Evolutionary conservation across 2,888 invertebrate genomes (phyloP), one percentile per base, ranked within the genome.

Genomic region (Sphaerophoria taeniata): DNA sequence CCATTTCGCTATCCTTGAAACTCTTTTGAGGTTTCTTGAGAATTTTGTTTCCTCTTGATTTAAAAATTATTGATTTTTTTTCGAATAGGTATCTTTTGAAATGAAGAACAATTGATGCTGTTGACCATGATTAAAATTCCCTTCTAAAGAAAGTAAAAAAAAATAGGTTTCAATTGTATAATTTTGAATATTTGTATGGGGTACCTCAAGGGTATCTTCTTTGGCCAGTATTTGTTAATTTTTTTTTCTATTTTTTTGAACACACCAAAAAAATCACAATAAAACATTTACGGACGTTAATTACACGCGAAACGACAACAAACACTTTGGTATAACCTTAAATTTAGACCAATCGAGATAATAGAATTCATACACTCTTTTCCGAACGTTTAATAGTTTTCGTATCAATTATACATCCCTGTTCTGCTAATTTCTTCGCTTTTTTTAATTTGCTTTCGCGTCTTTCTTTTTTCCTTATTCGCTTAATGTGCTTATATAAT

Each of bases 381-480:
- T 90, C 91, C 12, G 89, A 89, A 87, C 89, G 90, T 88, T 90
- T 90, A 87, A 90, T 89, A 80, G 90, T 88, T 87, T 91, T 90
- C 77, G 90, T 90, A 88, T 90, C 90, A 88, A 91, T 89, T 89
- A 91, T 91, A 91, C 91, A 91, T 91, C 91, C 90, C 90, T 92
- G 91, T 88, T 92, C 91, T 89, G 91, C 91, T 91, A 92, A 89
- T 91, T 92, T 92, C 88, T 91, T 92, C 90, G 91, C 90, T 91
- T 90, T 92, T 87, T 90, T 89, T 90, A 91, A 90, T 90, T 91
- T 92, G 89, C 90, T 90, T 89, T 91, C 90, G 88, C 90, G 91
- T 89, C 90, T 90, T 89, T 92, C 92, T 86, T 90, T 90, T 89
- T 91, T 92, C 89, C 92, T 90, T 89, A 91, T 89, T 87, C 91